Evolutionary conservation across 1,140 invertebrate genomes (phyloP).

Genomic region (Pectinophora gossypiella): DNA sequence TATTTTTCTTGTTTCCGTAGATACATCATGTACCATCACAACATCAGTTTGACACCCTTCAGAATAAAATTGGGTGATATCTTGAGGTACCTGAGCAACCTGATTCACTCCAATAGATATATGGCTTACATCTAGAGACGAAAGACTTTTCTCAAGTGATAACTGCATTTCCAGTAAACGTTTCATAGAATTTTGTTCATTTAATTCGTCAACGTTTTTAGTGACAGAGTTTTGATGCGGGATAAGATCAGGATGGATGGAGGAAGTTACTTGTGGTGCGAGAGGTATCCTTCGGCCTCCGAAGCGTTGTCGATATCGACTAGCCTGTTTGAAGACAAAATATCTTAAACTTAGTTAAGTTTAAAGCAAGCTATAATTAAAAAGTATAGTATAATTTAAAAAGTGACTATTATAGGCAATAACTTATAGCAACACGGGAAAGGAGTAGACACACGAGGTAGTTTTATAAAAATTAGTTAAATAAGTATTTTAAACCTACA

Average conservation of each 20-base stretch:
- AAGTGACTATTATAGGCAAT: neutral
- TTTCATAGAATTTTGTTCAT: conserved; percentile 42
- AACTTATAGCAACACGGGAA: neutral
- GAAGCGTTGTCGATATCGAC: conserved; percentile 64
- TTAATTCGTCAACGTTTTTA: conserved; percentile 31
- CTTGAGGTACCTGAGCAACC: conserved; percentile 52
- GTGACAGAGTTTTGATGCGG: conserved; percentile 31
- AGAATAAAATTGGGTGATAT: conserved; percentile 42
- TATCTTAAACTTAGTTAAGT: conserved; percentile 1
- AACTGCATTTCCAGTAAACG: conserved; percentile 65
- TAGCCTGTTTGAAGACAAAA: conserved; percentile 63
- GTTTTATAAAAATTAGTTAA: no score
- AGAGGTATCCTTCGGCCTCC: conserved; percentile 52
- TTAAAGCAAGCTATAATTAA: neutral
- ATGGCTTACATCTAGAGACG: conserved; percentile 51
- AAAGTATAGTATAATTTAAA: neutral
- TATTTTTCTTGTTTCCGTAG: conserved; percentile 58
- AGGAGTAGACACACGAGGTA: no score
- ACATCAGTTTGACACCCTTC: conserved; percentile 63
- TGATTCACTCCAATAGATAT: conserved; percentile 57
- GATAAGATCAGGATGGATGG: conserved; percentile 39
- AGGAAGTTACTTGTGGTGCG: conserved; percentile 30
- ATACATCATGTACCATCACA: conserved; percentile 54
- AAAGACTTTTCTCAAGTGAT: conserved; percentile 52
- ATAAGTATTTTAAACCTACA: no score